These are phyloP conservation scores for Reticulitermes lucifugus DNA, from an alignment of 2,888 invertebrate species.

Conservation along the genomic window DNA sequence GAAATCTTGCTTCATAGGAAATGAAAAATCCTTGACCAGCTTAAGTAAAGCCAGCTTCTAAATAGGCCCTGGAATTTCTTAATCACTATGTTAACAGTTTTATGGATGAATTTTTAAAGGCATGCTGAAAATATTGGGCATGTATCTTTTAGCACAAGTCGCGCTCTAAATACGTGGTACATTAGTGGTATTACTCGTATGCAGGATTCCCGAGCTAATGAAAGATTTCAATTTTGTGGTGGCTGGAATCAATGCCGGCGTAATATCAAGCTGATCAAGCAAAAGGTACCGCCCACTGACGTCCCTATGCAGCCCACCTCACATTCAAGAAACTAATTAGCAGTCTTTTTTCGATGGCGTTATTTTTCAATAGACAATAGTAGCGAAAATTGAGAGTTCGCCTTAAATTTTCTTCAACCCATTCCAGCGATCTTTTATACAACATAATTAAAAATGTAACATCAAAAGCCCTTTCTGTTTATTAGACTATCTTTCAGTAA, in stretches of 20 bases:
- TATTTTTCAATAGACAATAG: conserved; percentile 32
- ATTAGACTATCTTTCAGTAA: conserved; percentile 37
- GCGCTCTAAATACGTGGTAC: no score
- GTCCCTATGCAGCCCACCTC: background rate
- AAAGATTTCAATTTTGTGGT: background rate
- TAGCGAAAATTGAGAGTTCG: conserved; percentile 31
- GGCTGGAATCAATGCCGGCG: conserved; percentile 32
- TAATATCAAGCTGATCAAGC: background rate
- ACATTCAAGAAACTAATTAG: conserved; percentile 43
- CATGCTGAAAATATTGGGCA: background rate
- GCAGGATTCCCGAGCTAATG: background rate
- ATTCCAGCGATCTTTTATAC: conserved; percentile 27
- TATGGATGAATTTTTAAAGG: background rate
- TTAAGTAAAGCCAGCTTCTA: no score
- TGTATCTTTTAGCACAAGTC: background rate
- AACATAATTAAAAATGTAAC: conserved; percentile 45
- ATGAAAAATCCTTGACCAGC: no score
- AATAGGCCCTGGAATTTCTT: background rate
- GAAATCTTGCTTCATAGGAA: no score
- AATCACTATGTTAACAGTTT: background rate
- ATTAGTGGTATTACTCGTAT: no score
- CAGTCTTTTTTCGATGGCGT: conserved; percentile 11
- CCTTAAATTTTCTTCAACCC: conserved; percentile 26
- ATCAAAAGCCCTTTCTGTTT: conserved; percentile 35
- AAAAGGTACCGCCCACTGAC: background rate